Evolutionary conservation across 2,888 invertebrate genomes (phyloP), one percentile per base, ranked within the genome.

Genomic region (Hipparchia sbordonii): DNA sequence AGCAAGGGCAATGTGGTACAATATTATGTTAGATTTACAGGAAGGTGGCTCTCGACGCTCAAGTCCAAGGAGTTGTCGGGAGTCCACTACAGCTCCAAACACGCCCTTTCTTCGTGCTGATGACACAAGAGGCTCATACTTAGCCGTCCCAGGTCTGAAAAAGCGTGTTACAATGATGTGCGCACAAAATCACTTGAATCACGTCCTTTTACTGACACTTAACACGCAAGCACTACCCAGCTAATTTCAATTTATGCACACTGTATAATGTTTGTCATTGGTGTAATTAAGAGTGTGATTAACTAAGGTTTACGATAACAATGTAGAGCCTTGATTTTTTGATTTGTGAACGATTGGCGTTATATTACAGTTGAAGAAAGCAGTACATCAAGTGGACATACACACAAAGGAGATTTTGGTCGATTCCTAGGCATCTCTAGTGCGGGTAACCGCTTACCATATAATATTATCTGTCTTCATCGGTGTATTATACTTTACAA

Each of bases 391-490:
- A 89, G 89, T 83, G 92, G 90, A 84, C 87, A 89, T 84, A 89
- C 88, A 82, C 87, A 89, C 85, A 93, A 91, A 88, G 90, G 91
- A 84, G 94, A 94, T 84, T 92, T 92, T 87, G 95, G 95, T 93
- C 95, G 95, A 92, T 96, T 96, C 93, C 95, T 96, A 94, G 94
- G 95, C 92, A 94, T 96, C 88, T 95, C 96, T 87, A 95, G 93
- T 82, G 91, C 94, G 94, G 93, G 93, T 93, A 93, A 93, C 93
- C 92, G 92, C 93, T 91, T 85, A 72, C 86, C 86, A 80, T 83
- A 48, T 39, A 46, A 6, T 46, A 6, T 83, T 80, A 77, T 79
- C 81, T 79, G 73, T 80, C 77, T 77, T 81, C 78, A 81, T 88
- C 77, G 82, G 57, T 74, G 77, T 86, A 39, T 89, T 82, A 23